These are phyloP conservation scores for Achroia grisella DNA, from an alignment of 1,140 invertebrate species.

Conservation along the genomic window DNA sequence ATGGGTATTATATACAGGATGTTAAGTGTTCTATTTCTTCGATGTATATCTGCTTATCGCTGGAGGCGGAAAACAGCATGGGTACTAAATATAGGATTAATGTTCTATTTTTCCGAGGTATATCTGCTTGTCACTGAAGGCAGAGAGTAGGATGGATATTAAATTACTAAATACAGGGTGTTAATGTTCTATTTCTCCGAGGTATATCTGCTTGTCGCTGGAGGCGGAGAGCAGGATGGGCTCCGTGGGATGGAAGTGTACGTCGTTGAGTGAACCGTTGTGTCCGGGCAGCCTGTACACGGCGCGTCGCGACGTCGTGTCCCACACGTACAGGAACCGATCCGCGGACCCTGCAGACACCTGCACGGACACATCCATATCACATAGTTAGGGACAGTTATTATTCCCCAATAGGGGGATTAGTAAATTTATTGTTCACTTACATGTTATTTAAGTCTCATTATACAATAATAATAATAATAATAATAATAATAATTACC, in stretches of 20 bases:
- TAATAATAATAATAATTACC: too few species aligned
- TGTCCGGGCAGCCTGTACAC: slow-evolving; percentile 98
- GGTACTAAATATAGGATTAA: slow-evolving; percentile 60
- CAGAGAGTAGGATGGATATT: slow-evolving; percentile 95
- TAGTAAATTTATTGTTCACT: too few species aligned
- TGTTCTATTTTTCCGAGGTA: slow-evolving; percentile 95
- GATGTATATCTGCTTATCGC: slow-evolving; percentile 96
- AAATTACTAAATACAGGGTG: background rate
- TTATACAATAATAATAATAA: too few species aligned
- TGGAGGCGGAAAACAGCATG: slow-evolving; percentile 94
- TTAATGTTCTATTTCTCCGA: slow-evolving; percentile 92
- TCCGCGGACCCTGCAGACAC: slow-evolving; percentile 94
- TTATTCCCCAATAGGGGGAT: too few species aligned
- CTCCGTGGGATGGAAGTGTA: slow-evolving; percentile 96
- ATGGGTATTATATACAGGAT: too few species aligned
- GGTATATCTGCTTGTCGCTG: slow-evolving; percentile 96
- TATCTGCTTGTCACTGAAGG: slow-evolving; percentile 96
- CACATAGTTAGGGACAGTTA: too few species aligned
- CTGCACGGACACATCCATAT: slow-evolving; percentile 68
- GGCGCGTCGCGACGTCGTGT: slow-evolving; percentile 92
- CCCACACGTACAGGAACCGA: slow-evolving; percentile 97
- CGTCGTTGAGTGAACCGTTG: slow-evolving; percentile 97
- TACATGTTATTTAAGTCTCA: too few species aligned
- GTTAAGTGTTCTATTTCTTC: slow-evolving; percentile 91
- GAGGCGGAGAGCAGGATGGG: slow-evolving; percentile 95